Base-by-base conservation (phyloP, 2,888 invertebrate genomes). In the Pheosia gnoma region DNA sequence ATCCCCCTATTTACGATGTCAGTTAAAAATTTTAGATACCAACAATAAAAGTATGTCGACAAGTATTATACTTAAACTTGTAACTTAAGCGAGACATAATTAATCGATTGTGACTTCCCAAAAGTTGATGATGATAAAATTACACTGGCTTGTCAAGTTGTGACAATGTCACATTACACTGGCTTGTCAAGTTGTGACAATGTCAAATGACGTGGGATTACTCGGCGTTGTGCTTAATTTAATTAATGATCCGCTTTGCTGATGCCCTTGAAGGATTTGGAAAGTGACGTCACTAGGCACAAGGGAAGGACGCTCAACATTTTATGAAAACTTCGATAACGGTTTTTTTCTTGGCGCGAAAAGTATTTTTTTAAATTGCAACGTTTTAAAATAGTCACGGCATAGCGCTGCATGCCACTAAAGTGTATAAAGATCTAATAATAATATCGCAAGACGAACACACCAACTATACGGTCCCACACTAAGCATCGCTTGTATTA, bases 111-210 rank as follows among this genome's bases (percentile, higher is more conserved):
- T 5, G 9, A 36, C 37, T 37, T 25, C 10, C 39, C n/a, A 39
- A 39, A 55, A 55, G 39, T 55, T 38, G 55, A 39, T 39, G 39
- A 55, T 39, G 55, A n/a, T 13, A 55, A 55, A 55, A 55, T 55
- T 55, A 55, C 55, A 55, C n/a, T 5, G 55, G 39, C 55, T 55
- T 55, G 55, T 55, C 9, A 55, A 55, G 55, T 55, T 55, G 2
- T 55, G 55, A 55, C 55, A 39, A 55, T 55, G 55, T 55, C 55
- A 54, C n/a, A 55, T 55, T 55, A 55, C 55, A 55, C n/a, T 5
- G 55, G 39, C 55, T 55, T 55, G 55, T 55, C 9, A 55, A 55
- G 55, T 55, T 55, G 2, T 55, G 55, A 55, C 55, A 39, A 55
- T 55, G 55, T 55, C 55, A 54, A 47, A 39, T 39, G 55, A 55